Evolutionary conservation across 2,888 invertebrate genomes (phyloP).

Genomic region (Thyatira batis): DNA sequence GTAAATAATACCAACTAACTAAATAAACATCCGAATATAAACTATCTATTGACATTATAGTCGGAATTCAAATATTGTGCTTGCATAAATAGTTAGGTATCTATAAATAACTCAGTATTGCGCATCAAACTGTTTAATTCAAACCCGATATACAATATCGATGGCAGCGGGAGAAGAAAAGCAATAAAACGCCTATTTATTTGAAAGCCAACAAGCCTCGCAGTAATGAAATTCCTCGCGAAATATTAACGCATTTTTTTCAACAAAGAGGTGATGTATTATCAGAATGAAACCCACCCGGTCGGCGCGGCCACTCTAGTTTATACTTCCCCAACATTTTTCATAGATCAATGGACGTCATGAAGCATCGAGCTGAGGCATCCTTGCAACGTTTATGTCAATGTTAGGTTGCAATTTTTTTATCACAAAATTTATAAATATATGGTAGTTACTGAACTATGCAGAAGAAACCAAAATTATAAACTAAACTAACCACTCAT

Average conservation of each 20-base stretch:
- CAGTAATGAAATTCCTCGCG: constrained; percentile 77
- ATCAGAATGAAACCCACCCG: constrained; percentile 46
- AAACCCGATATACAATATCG: constrained; percentile 64
- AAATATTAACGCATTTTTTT: constrained; percentile 77
- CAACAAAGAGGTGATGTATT: constrained; percentile 71
- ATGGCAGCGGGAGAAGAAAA: constrained; percentile 59
- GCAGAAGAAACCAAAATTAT: too few relatives aligned
- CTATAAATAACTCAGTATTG: not conserved
- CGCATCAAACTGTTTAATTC: constrained; percentile 44
- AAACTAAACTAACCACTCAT: too few relatives aligned
- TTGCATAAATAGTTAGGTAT: not conserved
- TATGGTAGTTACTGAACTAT: too few relatives aligned
- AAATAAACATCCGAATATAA: not conserved
- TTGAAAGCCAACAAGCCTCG: constrained; percentile 73
- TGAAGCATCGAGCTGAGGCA: constrained; percentile 1
- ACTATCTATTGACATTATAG: not conserved
- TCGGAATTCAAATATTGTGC: not conserved
- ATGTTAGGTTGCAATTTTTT: not conserved
- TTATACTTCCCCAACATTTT: constrained; percentile 12
- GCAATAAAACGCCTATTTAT: constrained; percentile 79
- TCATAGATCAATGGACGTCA: constrained; percentile 16
- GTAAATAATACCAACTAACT: not conserved
- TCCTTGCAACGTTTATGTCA: not conserved
- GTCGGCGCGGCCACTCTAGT: constrained; percentile 22
- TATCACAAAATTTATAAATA: too few relatives aligned